phyloP scores from a whole-genome alignment of 2,888 invertebrate genomes.

The Neoascia interrupta region DNA sequence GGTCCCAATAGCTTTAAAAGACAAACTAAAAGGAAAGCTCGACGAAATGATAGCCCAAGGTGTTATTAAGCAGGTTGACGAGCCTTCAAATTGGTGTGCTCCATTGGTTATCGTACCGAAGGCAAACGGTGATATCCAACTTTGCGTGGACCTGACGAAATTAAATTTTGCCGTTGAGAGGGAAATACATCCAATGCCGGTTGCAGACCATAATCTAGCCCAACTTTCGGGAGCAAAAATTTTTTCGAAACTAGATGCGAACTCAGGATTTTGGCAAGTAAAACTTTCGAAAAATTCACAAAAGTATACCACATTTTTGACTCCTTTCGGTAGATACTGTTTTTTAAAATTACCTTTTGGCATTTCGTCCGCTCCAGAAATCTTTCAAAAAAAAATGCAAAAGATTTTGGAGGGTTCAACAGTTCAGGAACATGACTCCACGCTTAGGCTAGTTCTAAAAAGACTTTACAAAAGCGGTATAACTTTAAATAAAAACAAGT shows the following conservation, averaged over 20 bases:
- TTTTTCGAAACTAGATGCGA: constrained; percentile 74
- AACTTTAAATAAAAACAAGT: constrained; percentile 46
- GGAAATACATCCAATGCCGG: constrained; percentile 70
- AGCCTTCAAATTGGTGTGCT: constrained; percentile 18
- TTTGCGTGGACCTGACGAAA: constrained; percentile 26
- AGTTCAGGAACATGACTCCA: constrained; percentile 25
- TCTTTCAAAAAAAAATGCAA: constrained; percentile 32
- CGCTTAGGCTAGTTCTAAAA: constrained; percentile 13
- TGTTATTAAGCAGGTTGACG: constrained; percentile 11
- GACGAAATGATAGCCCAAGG: constrained; percentile 2
- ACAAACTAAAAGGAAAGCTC: not conserved
- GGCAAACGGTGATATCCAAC: not conserved
- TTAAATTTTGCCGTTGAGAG: constrained; percentile 25
- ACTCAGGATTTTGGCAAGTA: constrained; percentile 39
- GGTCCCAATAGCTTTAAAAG: not conserved
- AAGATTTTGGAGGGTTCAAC: constrained; percentile 18
- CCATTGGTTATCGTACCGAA: constrained; percentile 13
- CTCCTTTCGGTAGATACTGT: constrained; percentile 50
- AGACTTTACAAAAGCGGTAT: constrained; percentile 15
- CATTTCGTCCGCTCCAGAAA: constrained; percentile 41
- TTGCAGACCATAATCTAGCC: constrained; percentile 64
- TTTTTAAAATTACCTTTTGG: constrained; percentile 45
- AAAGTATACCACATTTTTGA: constrained; percentile 29
- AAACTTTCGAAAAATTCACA: constrained; percentile 2
- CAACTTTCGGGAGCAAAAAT: constrained; percentile 61